Conservation (phyloP, 2,888 invertebrate genomes). For the Tineola bisselliella region DNA sequence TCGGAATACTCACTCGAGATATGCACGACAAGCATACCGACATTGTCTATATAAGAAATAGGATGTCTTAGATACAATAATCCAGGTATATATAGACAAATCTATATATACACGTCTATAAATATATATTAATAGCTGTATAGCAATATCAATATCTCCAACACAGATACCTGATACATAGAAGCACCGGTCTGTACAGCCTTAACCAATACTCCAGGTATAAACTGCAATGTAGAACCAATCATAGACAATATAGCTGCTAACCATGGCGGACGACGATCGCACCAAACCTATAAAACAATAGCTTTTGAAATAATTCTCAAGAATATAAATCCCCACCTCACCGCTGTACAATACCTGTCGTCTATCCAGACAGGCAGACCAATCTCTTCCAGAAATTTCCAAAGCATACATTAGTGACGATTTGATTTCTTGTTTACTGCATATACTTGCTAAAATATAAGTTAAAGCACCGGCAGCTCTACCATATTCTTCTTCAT, state of each 20-base stretch:
- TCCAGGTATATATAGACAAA: no score
- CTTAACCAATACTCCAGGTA: slow-evolving; percentile 74
- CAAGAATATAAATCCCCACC: neutral
- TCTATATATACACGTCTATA: no score
- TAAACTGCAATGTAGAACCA: slow-evolving; percentile 70
- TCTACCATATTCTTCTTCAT: slow-evolving; percentile 59
- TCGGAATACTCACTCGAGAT: slow-evolving; percentile 74
- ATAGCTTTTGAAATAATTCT: neutral
- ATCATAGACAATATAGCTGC: slow-evolving; percentile 75
- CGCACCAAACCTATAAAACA: slow-evolving; percentile 78
- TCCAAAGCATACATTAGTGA: slow-evolving; percentile 72
- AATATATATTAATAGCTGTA: no score
- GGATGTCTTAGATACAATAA: no score
- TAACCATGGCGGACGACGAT: slow-evolving; percentile 80
- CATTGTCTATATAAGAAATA: slow-evolving; percentile 72
- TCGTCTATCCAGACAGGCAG: slow-evolving; percentile 77
- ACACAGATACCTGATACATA: slow-evolving; percentile 67
- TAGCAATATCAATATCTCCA: no score
- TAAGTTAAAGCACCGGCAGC: slow-evolving; percentile 72
- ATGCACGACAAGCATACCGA: slow-evolving; percentile 77
- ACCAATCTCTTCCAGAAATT: slow-evolving; percentile 70
- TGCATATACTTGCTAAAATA: slow-evolving; percentile 71
- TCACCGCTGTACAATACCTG: slow-evolving; percentile 57
- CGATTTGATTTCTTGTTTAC: slow-evolving; percentile 70
- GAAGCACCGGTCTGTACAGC: slow-evolving; percentile 80